Base-by-base conservation (phyloP, 1,140 invertebrate species). In the Marisa cornuarietis region DNA sequence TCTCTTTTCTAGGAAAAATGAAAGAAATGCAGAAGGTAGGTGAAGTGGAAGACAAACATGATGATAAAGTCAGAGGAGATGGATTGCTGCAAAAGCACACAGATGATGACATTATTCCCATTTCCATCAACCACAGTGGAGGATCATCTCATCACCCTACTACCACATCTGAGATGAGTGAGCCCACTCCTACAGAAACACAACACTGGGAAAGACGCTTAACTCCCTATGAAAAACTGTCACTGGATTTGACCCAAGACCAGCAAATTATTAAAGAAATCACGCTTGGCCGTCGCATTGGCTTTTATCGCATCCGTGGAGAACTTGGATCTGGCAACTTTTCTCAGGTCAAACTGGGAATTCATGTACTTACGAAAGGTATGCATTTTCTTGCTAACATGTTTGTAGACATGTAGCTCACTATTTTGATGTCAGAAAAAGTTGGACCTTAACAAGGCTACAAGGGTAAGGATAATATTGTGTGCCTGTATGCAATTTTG, bases 251-350 rank as follows among this genome's bases (percentile, higher is more conserved):
- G 20, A 81, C 75, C 24, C 87, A 90, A 76, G 93, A 94, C 85
- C 90, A 91, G 62, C 89, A 89, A 81, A 93, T 92, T 89, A 89
- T 92, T 78, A 92, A 93, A 78, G 94, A 95, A 81, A 91, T 94
- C 26, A 92, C 92, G 8, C 88, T 95, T 13, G 94, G 94, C 20
- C 92, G 93, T 80, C 87, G 94, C 54, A 93, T 95, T 63, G 95
- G 94, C 11, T 93, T 95, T 80, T 95, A 95, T 88, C 87, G 93
- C 80, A 92, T 95, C 75, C 91, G 93, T 75, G 94, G 94, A 54
- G 94, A 95, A 85, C 90, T 97, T 71, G 96, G 96, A 61, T 93
- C 93, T 85, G 96, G 96, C 58, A 97, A 97, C 88, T 97, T 97
- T 90, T 96, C 96, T 11, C 95, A 96, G 92, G 96, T 97, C 71